Percentiles rank a stretch among this genome's conserved stretches.
phyloP scores from a whole-genome alignment of 2,888 invertebrate genomes.

The Phengaris arion region DNA sequence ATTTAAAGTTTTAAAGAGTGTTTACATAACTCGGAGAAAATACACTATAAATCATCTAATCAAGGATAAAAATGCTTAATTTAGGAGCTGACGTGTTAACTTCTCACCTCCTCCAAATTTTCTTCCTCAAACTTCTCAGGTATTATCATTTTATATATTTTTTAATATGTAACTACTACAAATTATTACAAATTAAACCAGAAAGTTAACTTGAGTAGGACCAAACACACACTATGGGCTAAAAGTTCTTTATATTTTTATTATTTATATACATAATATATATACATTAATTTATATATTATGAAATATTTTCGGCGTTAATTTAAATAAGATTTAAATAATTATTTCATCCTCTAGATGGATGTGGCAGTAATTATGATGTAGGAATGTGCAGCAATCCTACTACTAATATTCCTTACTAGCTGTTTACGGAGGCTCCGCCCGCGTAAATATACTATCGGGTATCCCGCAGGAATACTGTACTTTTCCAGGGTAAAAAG shows the following conservation, averaged over 20 bases:
- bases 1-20: too few species aligned
- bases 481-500: too few species aligned
- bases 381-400: neutral
- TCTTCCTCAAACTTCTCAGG: neutral
- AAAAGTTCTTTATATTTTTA: neutral
- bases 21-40: too few species aligned
- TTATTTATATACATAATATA: neutral
- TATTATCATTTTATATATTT: neutral
- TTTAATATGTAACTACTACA: neutral
- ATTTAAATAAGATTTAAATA: neutral
- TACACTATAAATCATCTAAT: too few species aligned
- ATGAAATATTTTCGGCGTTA: neutral
- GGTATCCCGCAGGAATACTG: too few species aligned
- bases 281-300: too few species aligned
- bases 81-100: neutral
- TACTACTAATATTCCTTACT: neutral
- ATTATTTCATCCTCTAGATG: neutral
- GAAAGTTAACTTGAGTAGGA: neutral
- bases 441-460: too few species aligned
- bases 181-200: neutral
- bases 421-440: too few species aligned
- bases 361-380: neutral
- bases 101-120: neutral
- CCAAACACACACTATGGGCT: neutral
- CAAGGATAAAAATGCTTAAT: neutral